Evolutionary conservation across 2,888 invertebrate genomes (phyloP), one percentile per base, ranked within the genome.

Genomic region (Frankliniella intonsa): DNA sequence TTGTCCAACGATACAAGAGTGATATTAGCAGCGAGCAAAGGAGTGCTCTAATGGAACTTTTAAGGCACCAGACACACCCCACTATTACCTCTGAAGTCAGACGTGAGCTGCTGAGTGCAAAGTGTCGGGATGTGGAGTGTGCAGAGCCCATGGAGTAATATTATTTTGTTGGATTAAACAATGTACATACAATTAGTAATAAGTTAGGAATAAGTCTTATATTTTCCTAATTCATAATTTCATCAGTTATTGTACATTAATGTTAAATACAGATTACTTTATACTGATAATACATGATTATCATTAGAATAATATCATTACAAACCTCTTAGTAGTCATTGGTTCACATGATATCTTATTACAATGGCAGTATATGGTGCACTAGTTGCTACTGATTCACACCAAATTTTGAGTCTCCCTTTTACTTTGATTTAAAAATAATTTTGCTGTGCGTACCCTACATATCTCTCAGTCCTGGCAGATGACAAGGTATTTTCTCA

Each of bases 21-120:
- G 97, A 98, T 87, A 93, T 99, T 84, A 97, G 96, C 69, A 92
- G 93, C 3, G 98, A 99, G 86, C 99, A 99, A 88, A 93, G 93
- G 86, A 96, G 97, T 86, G 93, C 95, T 0, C 88, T 99, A 80
- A 88, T 97, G 81, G 93, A 93, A 84, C 90, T 99, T 76, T 87
- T 98, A 27, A 91, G 92, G 82, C 92, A 91, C 85, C 95, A 97
- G 85, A 89, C 88, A 0, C 94, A 94, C 87, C 90, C 90, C 80
- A 90, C 91, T 22, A 93, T 97, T 81, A 95, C 96, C 14, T 89
- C 92, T 0, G 97, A 98, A 91, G 93, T 98, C 83, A 90, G 97
- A 81, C 90, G 96, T 84, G 97, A 98, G 89, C 88, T 99, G 27
- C 93, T 94, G 86, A 92, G 94, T 85, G 94, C 96, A 0, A 92